phyloP scores from a whole-genome alignment of 2,888 invertebrate species.

The Lasioglossum villosulum region DNA sequence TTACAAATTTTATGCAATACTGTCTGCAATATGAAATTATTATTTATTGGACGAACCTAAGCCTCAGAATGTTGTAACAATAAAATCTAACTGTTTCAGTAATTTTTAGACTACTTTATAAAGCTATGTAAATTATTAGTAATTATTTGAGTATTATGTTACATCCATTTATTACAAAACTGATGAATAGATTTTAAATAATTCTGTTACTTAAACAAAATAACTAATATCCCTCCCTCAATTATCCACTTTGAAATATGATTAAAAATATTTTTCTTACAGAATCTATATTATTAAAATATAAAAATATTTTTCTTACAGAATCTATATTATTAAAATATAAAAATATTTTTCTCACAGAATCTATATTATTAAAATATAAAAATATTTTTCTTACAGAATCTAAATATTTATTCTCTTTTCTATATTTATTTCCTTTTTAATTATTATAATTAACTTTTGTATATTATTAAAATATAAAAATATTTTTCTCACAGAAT shows the following conservation, averaged over 20 bases:
- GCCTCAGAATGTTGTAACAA: background rate
- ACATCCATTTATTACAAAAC: background rate
- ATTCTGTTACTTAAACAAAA: background rate
- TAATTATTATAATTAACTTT: too few relatives aligned
- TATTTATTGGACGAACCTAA: background rate
- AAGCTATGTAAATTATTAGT: background rate
- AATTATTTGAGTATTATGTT: background rate
- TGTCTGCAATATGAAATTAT: background rate
- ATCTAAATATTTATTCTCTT: too few relatives aligned
- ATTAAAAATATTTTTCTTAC: background rate
- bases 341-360: too few relatives aligned
- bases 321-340: too few relatives aligned
- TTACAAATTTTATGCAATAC: background rate
- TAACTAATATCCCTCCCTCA: background rate
- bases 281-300: too few relatives aligned
- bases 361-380: too few relatives aligned
- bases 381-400: too few relatives aligned
- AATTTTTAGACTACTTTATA: background rate
- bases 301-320: too few relatives aligned
- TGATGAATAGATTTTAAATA: background rate
- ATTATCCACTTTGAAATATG: background rate
- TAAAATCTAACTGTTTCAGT: background rate
- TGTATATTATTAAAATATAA: too few relatives aligned
- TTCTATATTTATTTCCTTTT: too few relatives aligned
- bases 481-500: too few relatives aligned